A percentile compares a stretch with the other conserved stretches of the same genome.
Evolutionary conservation across 2,797 vertebrate species (phyloP).

Genomic region (Falco rusticolus): DNA sequence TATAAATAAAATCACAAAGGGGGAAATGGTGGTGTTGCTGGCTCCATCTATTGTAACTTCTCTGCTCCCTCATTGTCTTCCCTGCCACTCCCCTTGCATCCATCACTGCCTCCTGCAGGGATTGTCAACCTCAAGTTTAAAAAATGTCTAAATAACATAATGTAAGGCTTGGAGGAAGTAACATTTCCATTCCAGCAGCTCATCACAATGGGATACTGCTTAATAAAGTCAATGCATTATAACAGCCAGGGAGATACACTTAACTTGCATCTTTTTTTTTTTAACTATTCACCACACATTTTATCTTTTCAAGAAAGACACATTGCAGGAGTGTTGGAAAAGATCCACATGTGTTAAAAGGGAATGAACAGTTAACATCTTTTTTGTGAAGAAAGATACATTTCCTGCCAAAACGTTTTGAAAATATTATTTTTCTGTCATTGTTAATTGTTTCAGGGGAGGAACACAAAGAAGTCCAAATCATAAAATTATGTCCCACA

Average conservation of each 20-base stretch:
- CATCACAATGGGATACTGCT: constrained; percentile 23
- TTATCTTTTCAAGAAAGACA: not conserved
- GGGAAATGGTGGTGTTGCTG: not conserved
- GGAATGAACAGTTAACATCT: not conserved
- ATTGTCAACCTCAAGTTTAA: constrained; percentile 29
- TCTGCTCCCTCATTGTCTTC: not conserved
- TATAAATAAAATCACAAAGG: not conserved
- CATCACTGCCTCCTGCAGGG: constrained; percentile 13
- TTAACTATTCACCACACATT: not conserved
- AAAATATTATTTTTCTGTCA: not conserved
- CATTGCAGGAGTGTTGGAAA: not conserved
- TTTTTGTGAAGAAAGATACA: not conserved
- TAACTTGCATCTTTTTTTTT: not conserved
- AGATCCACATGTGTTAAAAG: not conserved
- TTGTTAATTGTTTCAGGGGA: not conserved
- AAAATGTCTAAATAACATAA: constrained; percentile 50
- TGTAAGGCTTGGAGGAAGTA: constrained; percentile 29
- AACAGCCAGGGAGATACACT: not conserved
- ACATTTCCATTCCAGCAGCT: constrained; percentile 18
- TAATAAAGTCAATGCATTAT: constrained; percentile 40
- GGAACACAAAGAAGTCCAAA: not conserved
- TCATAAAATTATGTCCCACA: not conserved
- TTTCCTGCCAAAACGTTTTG: not conserved
- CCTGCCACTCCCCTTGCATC: constrained; percentile 27
- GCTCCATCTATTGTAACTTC: constrained; percentile 47